Evolutionary conservation across 2,113 vertebrate genomes (phyloP), one percentile per base, ranked within the genome.

Genomic region (Megaceryle torquata): DNA sequence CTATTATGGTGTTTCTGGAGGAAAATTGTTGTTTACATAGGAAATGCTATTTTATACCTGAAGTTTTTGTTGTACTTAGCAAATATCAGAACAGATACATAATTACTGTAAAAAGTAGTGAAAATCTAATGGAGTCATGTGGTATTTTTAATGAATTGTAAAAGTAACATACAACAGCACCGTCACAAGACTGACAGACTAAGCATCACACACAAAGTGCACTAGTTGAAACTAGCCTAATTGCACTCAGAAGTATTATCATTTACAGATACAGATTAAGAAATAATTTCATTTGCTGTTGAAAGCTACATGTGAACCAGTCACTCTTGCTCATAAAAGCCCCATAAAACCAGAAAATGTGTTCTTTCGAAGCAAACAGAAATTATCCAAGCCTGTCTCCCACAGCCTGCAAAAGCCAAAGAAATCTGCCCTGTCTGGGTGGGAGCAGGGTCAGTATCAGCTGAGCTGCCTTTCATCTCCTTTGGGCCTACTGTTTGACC

Each of bases 21-120:
- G 44, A 91, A 85, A 86, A 60, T 44, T 68, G 74, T 81, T 44
- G 43, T 80, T 94, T 82, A 71, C 7, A 8, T 86, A 63, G 39
- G 31, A 91, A 97, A 74, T 63, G n/a, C 77, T 91, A 19, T 35
- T 77, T 88, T 77, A 84, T 29, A 89, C 86, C 82, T 81, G 15
- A 91, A 69, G 10, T 84, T 50, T 85, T 86, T 76, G 12, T 43
- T 74, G n/a, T 74, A 50, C 37, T 88, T 92, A 53, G n/a, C 19
- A 92, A 84, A 81, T 68, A 44, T 54, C 31, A 51, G 28, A 92
- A 59, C 15, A 88, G 54, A 83, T 86, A n/a, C 15, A 67, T 78
- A 82, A 72, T 82, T 71, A 61, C n/a, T 77, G 46, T 77, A 74
- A 91, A 50, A 90, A n/a, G n/a, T 5, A 56, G 13, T 77, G 50